phyloP scores from a whole-genome alignment of 2,113 vertebrate species.

The Dipodomys ordii region DNA sequence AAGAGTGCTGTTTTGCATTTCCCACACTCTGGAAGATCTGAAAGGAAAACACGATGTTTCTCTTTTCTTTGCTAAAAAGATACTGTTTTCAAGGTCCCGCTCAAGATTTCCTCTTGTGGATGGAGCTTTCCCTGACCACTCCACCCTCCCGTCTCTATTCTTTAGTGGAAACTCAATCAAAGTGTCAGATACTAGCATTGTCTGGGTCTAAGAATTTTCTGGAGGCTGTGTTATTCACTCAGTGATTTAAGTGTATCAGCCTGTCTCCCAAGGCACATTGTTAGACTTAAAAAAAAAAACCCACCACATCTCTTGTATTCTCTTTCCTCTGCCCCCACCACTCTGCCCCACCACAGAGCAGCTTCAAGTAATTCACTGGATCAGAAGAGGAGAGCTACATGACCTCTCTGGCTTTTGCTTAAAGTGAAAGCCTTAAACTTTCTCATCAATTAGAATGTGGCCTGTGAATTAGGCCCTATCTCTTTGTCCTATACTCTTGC shows the following conservation, averaged over 20 bases:
- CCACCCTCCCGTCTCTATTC: not conserved
- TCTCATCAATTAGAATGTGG: not conserved
- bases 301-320: not conserved
- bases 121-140: constrained; percentile 53
- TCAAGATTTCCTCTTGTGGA: constrained; percentile 27
- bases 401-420: constrained; percentile 19
- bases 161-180: constrained; percentile 49
- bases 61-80: constrained; percentile 49
- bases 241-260: constrained; percentile 36
- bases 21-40: not conserved
- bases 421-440: constrained; percentile 19
- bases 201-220: constrained; percentile 38
- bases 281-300: constrained; percentile 21
- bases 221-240: constrained; percentile 31
- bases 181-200: not conserved
- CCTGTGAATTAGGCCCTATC: not conserved
- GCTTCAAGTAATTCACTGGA: not conserved
- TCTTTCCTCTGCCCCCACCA: not conserved
- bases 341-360: not conserved
- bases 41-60: constrained; percentile 34
- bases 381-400: not conserved
- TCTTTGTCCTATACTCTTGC: not conserved
- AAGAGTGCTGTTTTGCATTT: constrained; percentile 1
- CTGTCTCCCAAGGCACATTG: not conserved
- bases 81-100: constrained; percentile 64